Base-by-base conservation (phyloP, 2,113 vertebrate species). In the Neotragus pygmaeus region DNA sequence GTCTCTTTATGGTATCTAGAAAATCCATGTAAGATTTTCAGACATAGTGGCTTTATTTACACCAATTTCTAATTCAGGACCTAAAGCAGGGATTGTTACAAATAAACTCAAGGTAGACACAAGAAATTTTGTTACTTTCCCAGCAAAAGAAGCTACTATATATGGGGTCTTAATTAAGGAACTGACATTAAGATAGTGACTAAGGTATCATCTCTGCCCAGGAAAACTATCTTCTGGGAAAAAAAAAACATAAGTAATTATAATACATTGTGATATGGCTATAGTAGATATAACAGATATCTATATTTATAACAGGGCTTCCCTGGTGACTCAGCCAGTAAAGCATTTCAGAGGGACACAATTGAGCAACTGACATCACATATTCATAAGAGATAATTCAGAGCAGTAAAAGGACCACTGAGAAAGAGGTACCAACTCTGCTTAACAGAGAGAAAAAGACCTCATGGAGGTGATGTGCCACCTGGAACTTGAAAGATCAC, bases 1-100 rank as follows among this genome's bases (percentile, higher is more conserved):
- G 60, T 43, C 51, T 91, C 70, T 95, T 93, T 97, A 95, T 83
- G 87, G 33, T 86, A 89, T 30, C 49, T 73, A 43, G 8, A n/a
- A 28, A 19, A 92, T 23, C 28, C 58, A 70, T 60, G 89, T 91
- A 90, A 85, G 73, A 90, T 58, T 82, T 89, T 80, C 80, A 87
- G 30, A 47, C 5, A 64, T 3, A 70, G 2, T n/a, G 12, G 43
- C 49, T 95, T 90, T 91, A 36, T 94, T 96, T 95, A 45, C 1
- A 87, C 10, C 27, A 36, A 85, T 28, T 28, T 94, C 7, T 39
- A 75, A 64, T 36, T 94, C 8, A 73, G 81, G 14, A 1, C 8
- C 23, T 70, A 33, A 19, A 89, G 6, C 2, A 49, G 17, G 15
- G 16, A 87, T 43, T 28, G 78, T 53, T 93, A 80, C 8, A 92